A percentile compares a stretch with the other conserved stretches of the same genome.
phyloP scores from a whole-genome alignment of 2,113 vertebrate species.

The Mola mola region DNA sequence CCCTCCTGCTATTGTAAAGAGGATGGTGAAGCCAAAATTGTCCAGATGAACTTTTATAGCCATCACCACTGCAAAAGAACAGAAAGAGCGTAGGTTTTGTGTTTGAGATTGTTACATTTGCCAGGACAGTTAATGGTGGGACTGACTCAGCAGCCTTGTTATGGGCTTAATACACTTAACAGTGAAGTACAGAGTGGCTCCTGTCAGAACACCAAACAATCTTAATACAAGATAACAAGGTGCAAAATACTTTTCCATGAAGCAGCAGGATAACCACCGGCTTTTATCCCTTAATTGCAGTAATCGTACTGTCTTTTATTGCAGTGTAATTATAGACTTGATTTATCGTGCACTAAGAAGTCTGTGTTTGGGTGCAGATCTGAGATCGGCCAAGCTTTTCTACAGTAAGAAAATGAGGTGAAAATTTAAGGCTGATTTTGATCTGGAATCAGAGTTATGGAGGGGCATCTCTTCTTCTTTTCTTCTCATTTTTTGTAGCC shows the following conservation, averaged over 20 bases:
- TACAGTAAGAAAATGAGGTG: background rate
- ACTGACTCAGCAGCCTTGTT: constrained; percentile 15
- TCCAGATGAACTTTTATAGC: background rate
- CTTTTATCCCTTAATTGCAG: constrained; percentile 64
- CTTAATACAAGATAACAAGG: constrained; percentile 15
- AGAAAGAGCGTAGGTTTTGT: background rate
- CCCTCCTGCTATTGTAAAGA: constrained; percentile 40
- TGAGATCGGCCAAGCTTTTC: constrained; percentile 9
- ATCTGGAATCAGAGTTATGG: constrained; percentile 35
- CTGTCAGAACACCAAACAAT: constrained; percentile 26
- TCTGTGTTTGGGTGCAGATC: constrained; percentile 12
- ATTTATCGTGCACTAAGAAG: constrained; percentile 24
- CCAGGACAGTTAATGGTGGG: constrained; percentile 24
- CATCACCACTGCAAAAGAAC: too few relatives aligned
- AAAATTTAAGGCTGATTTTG: constrained; percentile 2
- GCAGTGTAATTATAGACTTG: constrained; percentile 53
- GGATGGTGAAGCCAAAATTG: background rate
- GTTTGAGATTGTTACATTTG: background rate
- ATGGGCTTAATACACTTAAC: constrained; percentile 15
- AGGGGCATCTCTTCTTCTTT: background rate
- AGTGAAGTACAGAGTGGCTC: background rate
- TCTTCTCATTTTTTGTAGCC: constrained; percentile 12
- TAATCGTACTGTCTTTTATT: constrained; percentile 57
- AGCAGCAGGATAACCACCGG: constrained; percentile 51
- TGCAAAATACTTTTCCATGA: constrained; percentile 56